Base-by-base conservation (phyloP, 2,888 invertebrate species). In the Cacoxenus indagator region DNA sequence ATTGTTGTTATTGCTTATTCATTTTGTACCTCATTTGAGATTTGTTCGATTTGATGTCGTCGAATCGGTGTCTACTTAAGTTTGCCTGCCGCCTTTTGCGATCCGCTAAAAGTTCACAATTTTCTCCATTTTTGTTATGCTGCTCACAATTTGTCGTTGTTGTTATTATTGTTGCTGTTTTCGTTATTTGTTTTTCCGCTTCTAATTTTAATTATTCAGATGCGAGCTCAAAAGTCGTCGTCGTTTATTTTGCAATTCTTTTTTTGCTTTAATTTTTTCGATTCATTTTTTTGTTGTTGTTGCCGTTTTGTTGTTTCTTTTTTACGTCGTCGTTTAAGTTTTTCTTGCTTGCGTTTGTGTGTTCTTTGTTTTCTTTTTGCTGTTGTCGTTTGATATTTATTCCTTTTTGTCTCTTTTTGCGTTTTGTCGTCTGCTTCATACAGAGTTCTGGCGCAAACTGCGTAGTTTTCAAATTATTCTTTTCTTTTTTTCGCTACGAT, bases 181-280 rank as follows among this genome's bases (percentile, higher is more conserved):
- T 68, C 69, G 65, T 70, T 77, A 83, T 83, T 81, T 83, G 76
- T 76, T 83, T 78, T 78, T 77, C 77, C 67, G 83, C 74, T 83
- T 77, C 74, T 76, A 83, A 76, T 79, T 80, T 80, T 77, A 83
- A 83, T 83, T 81, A 80, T 80, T 77, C 78, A 83, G 83, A 79
- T 81, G 80, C 72, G 72, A 73, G 78, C 79, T 79, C 81, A 82
- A 78, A 81, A 82, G 81, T 81, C 75, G 81, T 69, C 75, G 51
- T 27, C 27, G 26, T 55, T 55, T 55, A 17, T 55, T 55, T 55
- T 27, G 24, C 9, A 27, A 14, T 26, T 55, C 26, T 55, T 55
- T 17, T 64, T 27, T 67, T 74, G 59, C 51, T 69, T 3, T 65
- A 55, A 17, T 61, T 65, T 26, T 55, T 72, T 29, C 64, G 64